A percentile compares a stretch with the other conserved stretches of the same genome.
Evolutionary conservation across 64 coral and sea anemone genomes (phyloP).

Genomic region (Exaiptasia diaphana): DNA sequence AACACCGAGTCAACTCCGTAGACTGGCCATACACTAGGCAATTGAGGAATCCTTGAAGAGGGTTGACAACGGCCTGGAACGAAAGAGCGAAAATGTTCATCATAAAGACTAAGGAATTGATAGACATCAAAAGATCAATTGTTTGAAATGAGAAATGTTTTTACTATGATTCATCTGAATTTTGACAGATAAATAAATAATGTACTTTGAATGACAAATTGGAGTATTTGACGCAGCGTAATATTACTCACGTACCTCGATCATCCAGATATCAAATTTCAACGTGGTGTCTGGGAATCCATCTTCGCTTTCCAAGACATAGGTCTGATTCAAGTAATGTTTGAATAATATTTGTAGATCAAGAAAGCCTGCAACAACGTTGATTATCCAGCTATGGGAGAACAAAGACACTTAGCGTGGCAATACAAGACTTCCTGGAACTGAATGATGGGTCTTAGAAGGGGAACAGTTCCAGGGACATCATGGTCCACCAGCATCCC

Average conservation of each 20-base stretch:
- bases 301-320: not conserved
- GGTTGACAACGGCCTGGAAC: conserved; percentile 64
- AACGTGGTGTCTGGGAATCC: not conserved
- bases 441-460: too few species aligned
- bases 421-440: too few species aligned
- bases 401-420: not conserved
- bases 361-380: conserved; percentile 45
- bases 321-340: too few species aligned
- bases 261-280: conserved; percentile 42
- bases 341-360: not conserved
- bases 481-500: too few species aligned
- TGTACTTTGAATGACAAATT: too few species aligned
- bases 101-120: too few species aligned
- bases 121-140: not conserved
- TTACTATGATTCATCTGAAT: too few species aligned
- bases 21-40: conserved; percentile 79
- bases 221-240: too few species aligned
- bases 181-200: not conserved
- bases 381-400: conserved; percentile 72
- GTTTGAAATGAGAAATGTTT: not conserved
- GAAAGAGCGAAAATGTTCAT: too few species aligned
- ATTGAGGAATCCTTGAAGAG: conserved; percentile 78
- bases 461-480: too few species aligned
- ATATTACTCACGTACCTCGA: conserved; percentile 69
- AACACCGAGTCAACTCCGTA: conserved; percentile 18